Base-by-base conservation (phyloP, 2,797 vertebrate species). In the Mormyrus proboscirostris region DNA sequence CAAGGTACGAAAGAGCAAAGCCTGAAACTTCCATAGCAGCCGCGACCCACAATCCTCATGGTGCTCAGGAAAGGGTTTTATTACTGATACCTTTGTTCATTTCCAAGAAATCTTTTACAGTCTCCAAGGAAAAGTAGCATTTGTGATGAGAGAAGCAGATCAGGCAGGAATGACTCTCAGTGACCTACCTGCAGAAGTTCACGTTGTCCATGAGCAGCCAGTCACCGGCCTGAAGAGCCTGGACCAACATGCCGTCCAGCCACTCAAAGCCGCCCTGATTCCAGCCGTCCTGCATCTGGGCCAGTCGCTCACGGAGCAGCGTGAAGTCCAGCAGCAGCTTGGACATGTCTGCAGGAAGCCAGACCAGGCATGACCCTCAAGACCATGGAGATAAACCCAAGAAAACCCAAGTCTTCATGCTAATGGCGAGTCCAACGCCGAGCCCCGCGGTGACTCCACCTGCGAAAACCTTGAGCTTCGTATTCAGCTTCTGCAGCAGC, bases 201-300 rank as follows among this genome's bases (percentile, higher is more conserved):
- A 98, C 98, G 0, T 99, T 99, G 95, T 99, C 99, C 98, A 99
- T 98, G 87, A 99, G 95, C 89, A 99, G 95, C 99, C 98, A 99
- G 91, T 99, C 97, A 12, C 99, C 99, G 22, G 97, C 96, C 62
- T 97, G 97, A 89, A 99, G 94, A 33, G 98, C 97, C 93, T 97
- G 97, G 88, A 99, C 96, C 93, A 99, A 76, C 95, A 98, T 97
- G 38, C 99, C 98, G 59, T 99, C 98, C 89, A 98, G 94, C 99
- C 98, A 99, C 93, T 99, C 98, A 0, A 99, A 99, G 0, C 97
- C 97, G 16, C 99, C 99, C 29, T 96, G 97, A 47, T 92, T 98
- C 91, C 92, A 94, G 85, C 94, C 95, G 0, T 97, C 96, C 92
- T 97, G 93, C 90, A 96, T 94, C 93, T 97, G 97, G 4, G 94